Conservation (phyloP, 2,113 vertebrate species). For the Lichenostomus cassidix region DNA sequence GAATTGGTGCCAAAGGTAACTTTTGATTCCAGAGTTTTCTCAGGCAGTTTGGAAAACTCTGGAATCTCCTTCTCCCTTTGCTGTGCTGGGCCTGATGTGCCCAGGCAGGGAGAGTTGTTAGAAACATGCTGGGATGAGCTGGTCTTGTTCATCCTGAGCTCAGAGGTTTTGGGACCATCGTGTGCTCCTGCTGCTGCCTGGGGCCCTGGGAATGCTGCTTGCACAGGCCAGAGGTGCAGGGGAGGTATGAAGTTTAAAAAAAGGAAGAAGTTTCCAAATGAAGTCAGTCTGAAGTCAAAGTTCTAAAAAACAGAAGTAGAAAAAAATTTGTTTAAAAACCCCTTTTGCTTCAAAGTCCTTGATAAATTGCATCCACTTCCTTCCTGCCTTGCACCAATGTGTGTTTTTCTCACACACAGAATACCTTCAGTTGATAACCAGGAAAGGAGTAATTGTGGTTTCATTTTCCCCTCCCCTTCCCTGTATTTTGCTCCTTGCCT, state of each 20-base stretch:
- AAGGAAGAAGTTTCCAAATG: neutral
- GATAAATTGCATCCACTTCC: neutral
- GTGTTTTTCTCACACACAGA: neutral
- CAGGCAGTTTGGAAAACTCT: neutral
- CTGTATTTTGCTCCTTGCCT: neutral
- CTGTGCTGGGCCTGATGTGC: neutral
- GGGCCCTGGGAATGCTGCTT: neutral
- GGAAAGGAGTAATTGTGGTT: neutral
- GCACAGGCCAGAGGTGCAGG: neutral
- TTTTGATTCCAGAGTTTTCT: neutral
- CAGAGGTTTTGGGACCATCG: neutral
- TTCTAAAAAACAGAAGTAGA: neutral
- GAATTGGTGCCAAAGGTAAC: neutral
- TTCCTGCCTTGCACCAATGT: neutral
- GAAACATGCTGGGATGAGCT: neutral
- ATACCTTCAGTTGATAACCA: neutral
- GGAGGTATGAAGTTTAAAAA: neutral
- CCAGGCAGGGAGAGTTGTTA: neutral
- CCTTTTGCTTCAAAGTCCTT: neutral
- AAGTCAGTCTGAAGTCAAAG: rapidly evolving
- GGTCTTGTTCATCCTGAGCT: neutral
- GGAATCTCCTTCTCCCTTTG: neutral
- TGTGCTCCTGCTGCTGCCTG: neutral
- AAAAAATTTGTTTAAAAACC: rapidly evolving
- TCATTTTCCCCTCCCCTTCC: neutral